Percentiles rank a stretch among this genome's conserved stretches.
phyloP scores from a whole-genome alignment of 2,113 vertebrate genomes.

The Athene cunicularia region DNA sequence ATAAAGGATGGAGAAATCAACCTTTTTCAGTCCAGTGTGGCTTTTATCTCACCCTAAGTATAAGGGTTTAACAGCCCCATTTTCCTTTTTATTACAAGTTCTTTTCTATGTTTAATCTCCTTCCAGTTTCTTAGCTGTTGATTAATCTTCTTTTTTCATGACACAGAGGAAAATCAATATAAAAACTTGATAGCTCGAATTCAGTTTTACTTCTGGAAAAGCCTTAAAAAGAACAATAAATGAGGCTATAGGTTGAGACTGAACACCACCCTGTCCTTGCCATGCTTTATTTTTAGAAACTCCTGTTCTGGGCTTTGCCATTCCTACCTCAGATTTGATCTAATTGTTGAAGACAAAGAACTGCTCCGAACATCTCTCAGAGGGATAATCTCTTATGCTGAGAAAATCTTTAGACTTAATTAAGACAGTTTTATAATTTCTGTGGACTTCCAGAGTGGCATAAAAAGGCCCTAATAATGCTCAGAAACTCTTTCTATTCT shows the following conservation, averaged over 20 bases:
- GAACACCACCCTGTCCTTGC: background rate
- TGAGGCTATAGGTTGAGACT: background rate
- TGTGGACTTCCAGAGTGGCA: constrained; percentile 21
- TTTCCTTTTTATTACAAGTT: background rate
- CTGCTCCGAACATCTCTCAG: background rate
- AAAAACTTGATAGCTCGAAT: background rate
- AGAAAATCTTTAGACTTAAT: constrained; percentile 59
- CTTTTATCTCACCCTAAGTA: background rate
- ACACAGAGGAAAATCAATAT: background rate
- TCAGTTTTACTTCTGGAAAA: constrained; percentile 1
- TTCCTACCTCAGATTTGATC: background rate
- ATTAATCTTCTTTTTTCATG: background rate
- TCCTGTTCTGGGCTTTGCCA: background rate
- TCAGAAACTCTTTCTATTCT: background rate
- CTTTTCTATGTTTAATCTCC: background rate
- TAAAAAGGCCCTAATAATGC: constrained; percentile 11
- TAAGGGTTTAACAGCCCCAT: background rate
- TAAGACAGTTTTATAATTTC: constrained; percentile 54
- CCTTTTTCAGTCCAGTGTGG: background rate
- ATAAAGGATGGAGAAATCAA: background rate
- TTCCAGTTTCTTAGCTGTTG: background rate
- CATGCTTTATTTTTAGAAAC: background rate
- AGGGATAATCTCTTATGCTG: constrained; percentile 38
- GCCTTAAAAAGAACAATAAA: background rate
- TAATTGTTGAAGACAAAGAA: constrained; percentile 42